Percentiles rank a stretch among this genome's conserved stretches.
phyloP scores from a whole-genome alignment of 1,140 invertebrate genomes.

The Piezodorus guildinii region DNA sequence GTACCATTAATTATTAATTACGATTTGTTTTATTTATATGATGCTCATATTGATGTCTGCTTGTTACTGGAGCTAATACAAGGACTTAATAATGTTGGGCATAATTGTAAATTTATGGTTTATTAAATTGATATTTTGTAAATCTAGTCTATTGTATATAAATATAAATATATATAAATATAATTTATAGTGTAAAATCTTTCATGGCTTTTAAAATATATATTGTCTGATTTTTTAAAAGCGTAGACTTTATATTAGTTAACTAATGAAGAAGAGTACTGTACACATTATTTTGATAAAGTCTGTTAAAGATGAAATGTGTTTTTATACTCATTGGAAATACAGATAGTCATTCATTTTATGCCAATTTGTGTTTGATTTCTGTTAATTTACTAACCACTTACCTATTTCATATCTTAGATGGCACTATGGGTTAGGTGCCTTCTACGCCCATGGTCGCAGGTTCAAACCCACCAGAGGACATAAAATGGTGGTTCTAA shows the following conservation, averaged over 20 bases:
- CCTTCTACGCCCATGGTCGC: no score
- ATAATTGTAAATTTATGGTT: slow-evolving; percentile 5
- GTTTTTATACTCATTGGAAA: slow-evolving; percentile 12
- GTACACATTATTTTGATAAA: slow-evolving; percentile 3
- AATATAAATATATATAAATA: slow-evolving; percentile 7
- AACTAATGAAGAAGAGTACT: slow-evolving; percentile 12
- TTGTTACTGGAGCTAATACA: neutral
- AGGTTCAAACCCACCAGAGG: no score
- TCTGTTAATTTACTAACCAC: no score
- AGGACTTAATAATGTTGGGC: slow-evolving; percentile 5
- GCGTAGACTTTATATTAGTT: slow-evolving; percentile 6
- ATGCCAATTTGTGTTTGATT: neutral
- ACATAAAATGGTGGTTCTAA: no score
- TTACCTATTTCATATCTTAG: no score
- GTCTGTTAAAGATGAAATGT: slow-evolving; percentile 12
- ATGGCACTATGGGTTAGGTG: no score
- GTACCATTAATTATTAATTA: neutral
- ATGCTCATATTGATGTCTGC: neutral
- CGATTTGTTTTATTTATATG: neutral
- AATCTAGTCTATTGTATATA: slow-evolving; percentile 15
- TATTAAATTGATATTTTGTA: slow-evolving; percentile 14
- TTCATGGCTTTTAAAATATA: neutral
- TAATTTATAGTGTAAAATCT: slow-evolving; percentile 10
- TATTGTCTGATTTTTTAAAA: slow-evolving; percentile 11
- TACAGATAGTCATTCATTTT: slow-evolving; percentile 11